phyloP scores from a whole-genome alignment of 2,888 invertebrate genomes.

The Hartigia nigra region DNA sequence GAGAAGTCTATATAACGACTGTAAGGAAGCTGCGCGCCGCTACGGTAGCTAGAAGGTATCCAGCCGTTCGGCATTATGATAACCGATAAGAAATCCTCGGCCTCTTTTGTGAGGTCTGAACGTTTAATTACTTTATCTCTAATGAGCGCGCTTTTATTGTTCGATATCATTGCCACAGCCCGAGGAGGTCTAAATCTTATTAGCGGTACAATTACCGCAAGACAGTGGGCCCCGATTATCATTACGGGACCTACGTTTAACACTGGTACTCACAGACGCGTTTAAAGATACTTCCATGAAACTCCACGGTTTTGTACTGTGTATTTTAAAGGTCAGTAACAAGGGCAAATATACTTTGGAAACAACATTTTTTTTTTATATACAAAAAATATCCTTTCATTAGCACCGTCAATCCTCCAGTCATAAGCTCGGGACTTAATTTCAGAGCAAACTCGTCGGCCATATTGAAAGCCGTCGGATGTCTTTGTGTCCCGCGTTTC shows the following conservation, averaged over 20 bases:
- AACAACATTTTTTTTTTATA: not conserved
- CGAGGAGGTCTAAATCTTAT: constrained; percentile 24
- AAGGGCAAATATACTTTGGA: not conserved
- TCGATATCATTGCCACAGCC: constrained; percentile 3
- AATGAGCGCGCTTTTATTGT: constrained; percentile 26
- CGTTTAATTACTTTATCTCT: constrained; percentile 38
- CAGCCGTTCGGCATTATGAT: constrained; percentile 20
- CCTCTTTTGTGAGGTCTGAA: constrained; percentile 18
- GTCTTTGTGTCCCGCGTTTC: constrained; percentile 10
- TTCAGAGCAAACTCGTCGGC: not conserved
- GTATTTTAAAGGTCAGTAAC: not conserved
- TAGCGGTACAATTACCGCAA: constrained; percentile 17
- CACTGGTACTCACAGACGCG: not conserved
- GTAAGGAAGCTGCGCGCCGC: not conserved
- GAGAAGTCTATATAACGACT: constrained; percentile 8
- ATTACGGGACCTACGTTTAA: not conserved
- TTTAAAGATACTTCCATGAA: not conserved
- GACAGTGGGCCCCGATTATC: not conserved
- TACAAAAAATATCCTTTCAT: not conserved
- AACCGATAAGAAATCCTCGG: constrained; percentile 21
- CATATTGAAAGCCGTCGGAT: not conserved
- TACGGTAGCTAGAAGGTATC: constrained; percentile 19
- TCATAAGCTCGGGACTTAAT: not conserved
- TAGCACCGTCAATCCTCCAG: not conserved
- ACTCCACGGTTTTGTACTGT: not conserved